phyloP scores from a whole-genome alignment of 2,113 vertebrate genomes.

The Sander vitreus region DNA sequence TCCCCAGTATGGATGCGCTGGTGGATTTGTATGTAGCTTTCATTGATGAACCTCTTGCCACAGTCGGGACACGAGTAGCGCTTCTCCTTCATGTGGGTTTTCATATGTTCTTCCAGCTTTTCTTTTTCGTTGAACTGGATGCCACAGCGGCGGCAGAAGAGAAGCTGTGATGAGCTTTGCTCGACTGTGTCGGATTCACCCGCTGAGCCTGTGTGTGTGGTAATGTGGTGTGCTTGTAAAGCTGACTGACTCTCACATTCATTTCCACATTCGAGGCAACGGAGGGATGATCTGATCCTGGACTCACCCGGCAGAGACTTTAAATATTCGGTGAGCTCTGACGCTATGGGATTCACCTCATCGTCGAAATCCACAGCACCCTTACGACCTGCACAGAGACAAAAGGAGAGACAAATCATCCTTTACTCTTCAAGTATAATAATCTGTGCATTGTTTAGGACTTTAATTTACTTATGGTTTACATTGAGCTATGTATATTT shows the following conservation, averaged over 20 bases:
- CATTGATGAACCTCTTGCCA: slow-evolving; percentile 84
- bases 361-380: slow-evolving; percentile 52
- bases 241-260: slow-evolving; percentile 69
- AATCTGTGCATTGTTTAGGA: not conserved
- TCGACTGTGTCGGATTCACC: not conserved
- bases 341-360: slow-evolving; percentile 44
- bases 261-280: slow-evolving; percentile 69
- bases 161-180: not conserved
- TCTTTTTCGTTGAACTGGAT: slow-evolving; percentile 58
- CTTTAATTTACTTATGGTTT: not conserved
- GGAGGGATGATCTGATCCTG: slow-evolving; percentile 63
- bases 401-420: not conserved
- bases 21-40: slow-evolving; percentile 78
- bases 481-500: not conserved
- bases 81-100: slow-evolving; percentile 71
- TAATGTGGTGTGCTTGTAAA: slow-evolving; percentile 67
- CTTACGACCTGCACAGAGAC: slow-evolving; percentile 58
- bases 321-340: slow-evolving; percentile 70
- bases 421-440: not conserved
- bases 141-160: slow-evolving; percentile 72
- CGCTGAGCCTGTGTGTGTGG: slow-evolving; percentile 27
- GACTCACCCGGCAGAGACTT: slow-evolving; percentile 71
- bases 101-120: slow-evolving; percentile 73
- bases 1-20: slow-evolving; percentile 74
- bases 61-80: slow-evolving; percentile 79